These are phyloP conservation scores for Atractosteus spatula DNA, from an alignment of 2,113 vertebrate species.

Conservation along the genomic window DNA sequence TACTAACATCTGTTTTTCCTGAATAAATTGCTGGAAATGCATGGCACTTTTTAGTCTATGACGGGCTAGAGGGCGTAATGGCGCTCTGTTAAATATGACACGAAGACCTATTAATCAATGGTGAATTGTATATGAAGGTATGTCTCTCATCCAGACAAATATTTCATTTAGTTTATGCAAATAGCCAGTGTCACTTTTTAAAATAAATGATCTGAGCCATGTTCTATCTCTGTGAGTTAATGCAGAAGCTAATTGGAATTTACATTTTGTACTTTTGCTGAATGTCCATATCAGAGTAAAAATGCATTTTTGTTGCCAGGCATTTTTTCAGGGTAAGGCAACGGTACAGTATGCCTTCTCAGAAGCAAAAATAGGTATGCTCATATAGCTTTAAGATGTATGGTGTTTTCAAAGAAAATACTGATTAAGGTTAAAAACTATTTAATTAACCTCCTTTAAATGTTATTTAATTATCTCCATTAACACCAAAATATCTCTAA, in stretches of 20 bases:
- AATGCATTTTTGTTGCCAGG: not conserved
- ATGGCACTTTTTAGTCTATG: slow-evolving; percentile 18
- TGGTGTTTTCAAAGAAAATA: too few species aligned
- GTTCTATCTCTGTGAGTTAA: slow-evolving; percentile 24
- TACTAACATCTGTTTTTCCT: slow-evolving; percentile 45
- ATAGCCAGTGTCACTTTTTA: slow-evolving; percentile 37
- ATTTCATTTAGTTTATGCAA: slow-evolving; percentile 58
- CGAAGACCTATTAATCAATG: slow-evolving; percentile 52
- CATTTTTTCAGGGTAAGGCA: not conserved
- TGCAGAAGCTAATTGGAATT: slow-evolving; percentile 42
- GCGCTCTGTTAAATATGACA: slow-evolving; percentile 43
- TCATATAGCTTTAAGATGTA: too few species aligned
- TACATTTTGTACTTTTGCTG: slow-evolving; percentile 13
- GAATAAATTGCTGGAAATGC: slow-evolving; percentile 25
- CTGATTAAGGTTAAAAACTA: too few species aligned
- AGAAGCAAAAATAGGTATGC: too few species aligned
- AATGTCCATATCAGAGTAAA: not conserved
- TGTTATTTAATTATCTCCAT: too few species aligned
- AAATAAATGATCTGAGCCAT: slow-evolving; percentile 29
- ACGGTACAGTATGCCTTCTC: too few species aligned
- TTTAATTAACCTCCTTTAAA: too few species aligned
- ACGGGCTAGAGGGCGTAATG: slow-evolving; percentile 28
- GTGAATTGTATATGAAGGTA: slow-evolving; percentile 26
- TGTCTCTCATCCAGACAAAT: slow-evolving; percentile 45
- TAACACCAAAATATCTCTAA: too few species aligned